These are phyloP conservation scores for Diplazon laetatorius DNA, from an alignment of 2,888 invertebrate species.

Conservation along the genomic window DNA sequence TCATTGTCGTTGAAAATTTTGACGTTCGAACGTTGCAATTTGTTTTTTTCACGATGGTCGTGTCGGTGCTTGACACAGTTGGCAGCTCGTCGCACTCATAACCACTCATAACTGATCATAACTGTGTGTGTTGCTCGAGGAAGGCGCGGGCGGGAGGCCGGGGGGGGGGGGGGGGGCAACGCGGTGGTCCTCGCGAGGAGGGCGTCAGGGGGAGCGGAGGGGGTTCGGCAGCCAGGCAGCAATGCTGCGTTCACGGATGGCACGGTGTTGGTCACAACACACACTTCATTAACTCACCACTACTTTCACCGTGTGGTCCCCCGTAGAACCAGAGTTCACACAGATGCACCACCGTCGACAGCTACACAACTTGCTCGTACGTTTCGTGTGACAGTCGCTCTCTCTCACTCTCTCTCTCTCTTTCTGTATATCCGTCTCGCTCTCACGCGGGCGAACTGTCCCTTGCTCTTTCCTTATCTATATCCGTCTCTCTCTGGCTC, in stretches of 20 bases:
- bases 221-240: too few species aligned
- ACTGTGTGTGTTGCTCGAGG: slow-evolving; percentile 52
- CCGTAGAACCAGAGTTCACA: slow-evolving; percentile 12
- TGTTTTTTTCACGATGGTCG: slow-evolving; percentile 55
- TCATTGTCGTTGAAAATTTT: slow-evolving; percentile 2
- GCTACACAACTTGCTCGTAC: not conserved
- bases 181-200: too few species aligned
- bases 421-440: too few species aligned
- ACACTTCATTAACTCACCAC: slow-evolving; percentile 50
- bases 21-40: slow-evolving; percentile 48
- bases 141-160: not conserved
- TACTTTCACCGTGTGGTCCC: slow-evolving; percentile 61
- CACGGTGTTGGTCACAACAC: slow-evolving; percentile 4
- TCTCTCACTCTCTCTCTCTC: too few species aligned
- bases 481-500: too few species aligned
- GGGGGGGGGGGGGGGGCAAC: not conserved
- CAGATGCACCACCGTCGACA: slow-evolving; percentile 37
- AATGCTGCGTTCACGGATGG: slow-evolving; percentile 10
- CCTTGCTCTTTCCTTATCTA: too few species aligned
- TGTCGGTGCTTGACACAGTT: slow-evolving; percentile 67
- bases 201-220: too few species aligned
- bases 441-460: too few species aligned
- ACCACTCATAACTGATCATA: slow-evolving; percentile 28
- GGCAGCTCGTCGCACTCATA: slow-evolving; percentile 63
- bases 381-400: too few species aligned